These are phyloP conservation scores for Polia nebulosa DNA, from an alignment of 2,888 invertebrate genomes.

Conservation along the genomic window DNA sequence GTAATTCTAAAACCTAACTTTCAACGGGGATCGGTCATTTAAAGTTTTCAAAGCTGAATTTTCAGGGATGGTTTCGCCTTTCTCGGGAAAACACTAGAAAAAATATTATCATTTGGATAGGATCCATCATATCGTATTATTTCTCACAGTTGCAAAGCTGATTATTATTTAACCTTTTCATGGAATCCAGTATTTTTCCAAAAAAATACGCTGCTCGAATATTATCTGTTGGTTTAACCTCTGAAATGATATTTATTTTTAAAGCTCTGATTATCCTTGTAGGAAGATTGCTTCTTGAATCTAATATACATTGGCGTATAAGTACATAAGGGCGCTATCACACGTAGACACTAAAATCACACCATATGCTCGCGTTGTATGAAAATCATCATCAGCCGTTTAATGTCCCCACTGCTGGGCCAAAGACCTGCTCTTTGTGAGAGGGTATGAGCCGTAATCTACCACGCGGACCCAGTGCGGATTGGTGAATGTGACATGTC, in stretches of 20 bases:
- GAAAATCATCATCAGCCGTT: no score
- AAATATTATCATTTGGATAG: not conserved
- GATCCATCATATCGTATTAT: not conserved
- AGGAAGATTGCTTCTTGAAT: slow-evolving; percentile 36
- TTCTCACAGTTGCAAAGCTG: not conserved
- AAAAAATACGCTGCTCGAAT: slow-evolving; percentile 9
- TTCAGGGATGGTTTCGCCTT: not conserved
- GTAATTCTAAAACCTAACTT: not conserved
- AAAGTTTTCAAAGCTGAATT: not conserved
- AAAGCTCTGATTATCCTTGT: slow-evolving; percentile 29
- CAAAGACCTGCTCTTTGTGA: no score
- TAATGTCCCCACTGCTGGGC: no score
- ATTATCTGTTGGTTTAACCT: slow-evolving; percentile 17
- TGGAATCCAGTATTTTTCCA: not conserved
- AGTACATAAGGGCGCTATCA: slow-evolving; percentile 1
- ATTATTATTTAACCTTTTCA: not conserved
- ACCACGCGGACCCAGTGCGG: no score
- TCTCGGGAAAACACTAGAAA: not conserved
- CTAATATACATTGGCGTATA: slow-evolving; percentile 14
- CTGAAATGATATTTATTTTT: slow-evolving; percentile 33
- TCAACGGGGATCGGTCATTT: not conserved
- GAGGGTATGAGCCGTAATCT: no score
- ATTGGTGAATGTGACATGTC: no score
- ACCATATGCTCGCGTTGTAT: not conserved
- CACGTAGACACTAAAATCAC: not conserved